phyloP scores from a whole-genome alignment of 2,797 vertebrate species.

The Coluber constrictor region DNA sequence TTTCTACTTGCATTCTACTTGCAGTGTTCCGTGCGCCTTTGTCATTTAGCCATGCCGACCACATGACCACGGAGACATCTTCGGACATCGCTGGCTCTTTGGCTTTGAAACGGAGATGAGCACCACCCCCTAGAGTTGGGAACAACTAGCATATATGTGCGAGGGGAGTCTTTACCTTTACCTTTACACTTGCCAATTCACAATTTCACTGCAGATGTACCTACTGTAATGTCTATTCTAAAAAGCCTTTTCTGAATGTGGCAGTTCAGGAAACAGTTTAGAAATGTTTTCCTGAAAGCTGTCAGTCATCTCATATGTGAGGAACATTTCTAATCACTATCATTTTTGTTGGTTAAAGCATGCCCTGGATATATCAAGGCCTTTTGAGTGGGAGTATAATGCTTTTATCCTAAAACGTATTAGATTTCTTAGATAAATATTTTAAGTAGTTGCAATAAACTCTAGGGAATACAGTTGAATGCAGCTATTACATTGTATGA shows the following conservation, averaged over 20 bases:
- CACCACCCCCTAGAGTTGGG: too few relatives aligned
- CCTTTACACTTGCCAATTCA: not conserved
- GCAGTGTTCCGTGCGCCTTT: too few relatives aligned
- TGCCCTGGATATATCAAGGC: not conserved
- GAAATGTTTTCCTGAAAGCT: not conserved
- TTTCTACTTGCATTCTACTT: too few relatives aligned
- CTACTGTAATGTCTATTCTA: not conserved
- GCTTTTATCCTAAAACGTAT: not conserved
- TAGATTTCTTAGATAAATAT: not conserved
- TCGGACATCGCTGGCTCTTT: too few relatives aligned
- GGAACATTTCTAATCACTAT: not conserved
- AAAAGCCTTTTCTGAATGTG: not conserved
- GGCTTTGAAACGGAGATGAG: too few relatives aligned
- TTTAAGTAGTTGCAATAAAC: not conserved
- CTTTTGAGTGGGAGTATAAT: not conserved
- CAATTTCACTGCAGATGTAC: not conserved
- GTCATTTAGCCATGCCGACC: too few relatives aligned
- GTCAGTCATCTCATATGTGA: not conserved
- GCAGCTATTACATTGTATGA: not conserved
- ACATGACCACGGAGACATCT: too few relatives aligned
- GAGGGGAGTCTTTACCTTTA: too few relatives aligned
- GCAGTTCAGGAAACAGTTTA: not conserved
- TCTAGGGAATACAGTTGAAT: not conserved
- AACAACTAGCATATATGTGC: too few relatives aligned
- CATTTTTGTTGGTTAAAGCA: not conserved